Evolutionary conservation across 1,140 invertebrate species (phyloP), one percentile per base, ranked within the genome.

Genomic region (Lasioglossum baleicum): DNA sequence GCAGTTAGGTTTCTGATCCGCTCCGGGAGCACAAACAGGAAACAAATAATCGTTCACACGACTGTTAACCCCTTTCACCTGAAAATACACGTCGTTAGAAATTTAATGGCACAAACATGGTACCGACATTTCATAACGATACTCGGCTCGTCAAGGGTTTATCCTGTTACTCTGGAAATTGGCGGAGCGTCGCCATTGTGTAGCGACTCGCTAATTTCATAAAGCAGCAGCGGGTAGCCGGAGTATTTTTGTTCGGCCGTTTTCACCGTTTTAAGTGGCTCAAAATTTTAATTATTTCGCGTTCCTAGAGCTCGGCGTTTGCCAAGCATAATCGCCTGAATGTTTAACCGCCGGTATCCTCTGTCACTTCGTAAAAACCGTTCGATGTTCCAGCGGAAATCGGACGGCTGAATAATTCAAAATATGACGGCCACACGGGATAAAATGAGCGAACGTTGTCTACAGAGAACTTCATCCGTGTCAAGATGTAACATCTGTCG

Each of bases 101-200:
- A 75, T 53, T 42, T 10, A 26, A 66, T 40, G 13, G 10, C 8
- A 26, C 6, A 53, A 58, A n/a, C 56, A n/a, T n/a, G 26, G 6
- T 8, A 31, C n/a, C 44, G 35, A n/a, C 42, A 20, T 31, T 58
- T 20, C 13, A n/a, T 26, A 22, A 20, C 35, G 17, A 65, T 26
- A 60, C 65, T 68, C 56, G 51, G 53, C 64, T 68, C 35, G n/a
- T 75, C 60, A 60, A 68, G 63, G 58, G 51, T 68, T 75, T 69
- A 61, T 42, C 13, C 10, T 17, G 7, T 20, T 3, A 13, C n/a
- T 20, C n/a, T 48, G 60, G 7, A 64, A 74, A 51, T 40, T 11
- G 48, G 7, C 10, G 20, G 13, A 56, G 20, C 8, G 60, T 11
- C 15, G 40, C 31, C n/a, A 20, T 75, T 67, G 48, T 42, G 26